A percentile compares a stretch with the other conserved stretches of the same genome.
phyloP scores from a whole-genome alignment of 2,888 invertebrate genomes.

The Desoria tigrina region DNA sequence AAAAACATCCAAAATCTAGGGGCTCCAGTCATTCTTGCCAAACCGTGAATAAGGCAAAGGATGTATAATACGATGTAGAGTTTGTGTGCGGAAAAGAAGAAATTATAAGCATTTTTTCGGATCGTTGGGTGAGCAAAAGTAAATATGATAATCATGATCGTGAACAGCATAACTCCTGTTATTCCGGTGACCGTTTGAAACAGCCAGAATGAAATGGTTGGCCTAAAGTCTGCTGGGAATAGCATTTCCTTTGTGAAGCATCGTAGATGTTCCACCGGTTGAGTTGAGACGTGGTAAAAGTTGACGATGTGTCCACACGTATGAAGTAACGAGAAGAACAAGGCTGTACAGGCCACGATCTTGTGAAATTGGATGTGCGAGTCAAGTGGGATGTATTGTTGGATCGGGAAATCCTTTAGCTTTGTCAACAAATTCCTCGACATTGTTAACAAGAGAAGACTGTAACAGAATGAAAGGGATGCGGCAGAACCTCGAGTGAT shows the following conservation, averaged over 20 bases:
- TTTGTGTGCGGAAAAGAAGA: conserved; percentile 92
- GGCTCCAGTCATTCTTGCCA: conserved; percentile 86
- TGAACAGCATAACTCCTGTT: conserved; percentile 82
- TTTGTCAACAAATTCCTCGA: conserved; percentile 88
- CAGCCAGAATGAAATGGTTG: conserved; percentile 92
- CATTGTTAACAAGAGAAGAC: conserved; percentile 86
- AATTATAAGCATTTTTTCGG: conserved; percentile 88
- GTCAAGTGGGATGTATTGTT: conserved; percentile 85
- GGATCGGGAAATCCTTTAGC: conserved; percentile 88
- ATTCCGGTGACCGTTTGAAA: conserved; percentile 91
- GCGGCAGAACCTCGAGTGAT: conserved; percentile 93
- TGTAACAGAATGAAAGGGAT: conserved; percentile 91
- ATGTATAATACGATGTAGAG: conserved; percentile 83
- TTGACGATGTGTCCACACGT: conserved; percentile 94
- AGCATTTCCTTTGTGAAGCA: conserved; percentile 92
- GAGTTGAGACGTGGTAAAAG: conserved; percentile 95
- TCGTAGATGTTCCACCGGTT: conserved; percentile 85
- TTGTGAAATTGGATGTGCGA: conserved; percentile 97
- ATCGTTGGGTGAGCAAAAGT: conserved; percentile 94
- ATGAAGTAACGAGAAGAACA: conserved; percentile 89
- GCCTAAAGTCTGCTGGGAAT: conserved; percentile 90
- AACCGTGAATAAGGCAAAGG: conserved; percentile 82
- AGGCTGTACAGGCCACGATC: conserved; percentile 90
- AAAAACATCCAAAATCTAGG: conserved; percentile 94
- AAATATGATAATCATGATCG: conserved; percentile 91